These are phyloP conservation scores for Idaea biselata DNA, from an alignment of 2,888 invertebrate species.

Conservation along the genomic window DNA sequence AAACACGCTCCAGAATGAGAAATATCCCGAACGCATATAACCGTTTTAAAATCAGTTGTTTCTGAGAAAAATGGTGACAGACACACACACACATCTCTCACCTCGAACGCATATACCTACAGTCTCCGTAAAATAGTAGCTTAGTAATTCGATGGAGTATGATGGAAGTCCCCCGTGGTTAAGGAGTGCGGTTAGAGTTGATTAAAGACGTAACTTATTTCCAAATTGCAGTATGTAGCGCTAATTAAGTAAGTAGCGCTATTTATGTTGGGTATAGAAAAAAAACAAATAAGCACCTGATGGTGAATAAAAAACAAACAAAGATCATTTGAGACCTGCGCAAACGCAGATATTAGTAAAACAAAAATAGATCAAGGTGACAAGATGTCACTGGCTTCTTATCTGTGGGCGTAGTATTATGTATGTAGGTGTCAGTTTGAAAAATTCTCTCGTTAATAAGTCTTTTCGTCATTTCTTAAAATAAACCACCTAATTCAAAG, in stretches of 20 bases:
- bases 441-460: slow-evolving; percentile 21
- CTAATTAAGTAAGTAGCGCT: background rate
- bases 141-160: too few relatives aligned
- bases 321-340: background rate
- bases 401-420: slow-evolving; percentile 42
- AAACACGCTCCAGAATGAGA: too few relatives aligned
- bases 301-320: background rate
- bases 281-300: background rate
- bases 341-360: slow-evolving; percentile 2
- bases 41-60: too few relatives aligned
- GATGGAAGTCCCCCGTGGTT: too few relatives aligned
- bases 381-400: slow-evolving; percentile 47
- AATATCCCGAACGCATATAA: too few relatives aligned
- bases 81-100: too few relatives aligned
- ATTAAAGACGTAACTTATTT: too few relatives aligned
- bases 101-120: too few relatives aligned
- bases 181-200: too few relatives aligned
- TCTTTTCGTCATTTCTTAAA: slow-evolving; percentile 30
- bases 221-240: too few relatives aligned
- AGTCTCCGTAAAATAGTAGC: too few relatives aligned
- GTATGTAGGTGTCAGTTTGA: slow-evolving; percentile 23
- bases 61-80: too few relatives aligned
- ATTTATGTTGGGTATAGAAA: background rate
- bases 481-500: slow-evolving; percentile 31
- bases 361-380: slow-evolving; percentile 50